phyloP scores from a whole-genome alignment of 2,888 invertebrate species.

The Andricus quercusramuli region DNA sequence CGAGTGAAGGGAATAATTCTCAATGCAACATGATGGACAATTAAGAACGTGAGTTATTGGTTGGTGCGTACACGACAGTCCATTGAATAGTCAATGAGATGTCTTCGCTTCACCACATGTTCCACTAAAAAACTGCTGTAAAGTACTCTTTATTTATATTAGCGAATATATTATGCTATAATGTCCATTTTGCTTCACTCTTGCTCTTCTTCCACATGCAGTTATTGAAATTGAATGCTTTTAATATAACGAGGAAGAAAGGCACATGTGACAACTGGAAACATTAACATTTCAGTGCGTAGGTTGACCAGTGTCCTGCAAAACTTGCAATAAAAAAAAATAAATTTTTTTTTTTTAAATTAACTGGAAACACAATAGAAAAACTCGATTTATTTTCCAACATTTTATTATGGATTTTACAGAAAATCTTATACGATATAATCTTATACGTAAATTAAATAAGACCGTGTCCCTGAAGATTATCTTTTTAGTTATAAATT shows the following conservation, averaged over 20 bases:
- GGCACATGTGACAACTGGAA: background rate
- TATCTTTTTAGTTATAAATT: too few relatives aligned
- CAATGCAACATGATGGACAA: slow-evolving; percentile 53
- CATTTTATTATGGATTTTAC: too few relatives aligned
- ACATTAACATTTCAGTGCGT: background rate
- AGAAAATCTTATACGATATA: too few relatives aligned
- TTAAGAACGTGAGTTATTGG: slow-evolving; percentile 56
- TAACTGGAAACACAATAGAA: too few relatives aligned
- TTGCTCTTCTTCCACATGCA: background rate
- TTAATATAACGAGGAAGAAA: background rate
- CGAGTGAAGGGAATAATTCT: slow-evolving; percentile 50
- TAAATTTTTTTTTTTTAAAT: too few relatives aligned
- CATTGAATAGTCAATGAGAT: slow-evolving; percentile 55
- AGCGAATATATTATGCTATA: slow-evolving; percentile 29
- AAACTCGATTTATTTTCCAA: too few relatives aligned
- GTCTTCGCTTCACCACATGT: slow-evolving; percentile 38
- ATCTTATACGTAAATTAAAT: too few relatives aligned
- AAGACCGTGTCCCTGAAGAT: too few relatives aligned
- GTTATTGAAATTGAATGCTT: background rate
- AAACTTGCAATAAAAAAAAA: too few relatives aligned
- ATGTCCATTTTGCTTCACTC: slow-evolving; percentile 19
- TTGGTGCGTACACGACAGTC: slow-evolving; percentile 53
- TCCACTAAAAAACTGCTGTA: slow-evolving; percentile 30
- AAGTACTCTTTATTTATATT: slow-evolving; percentile 40
- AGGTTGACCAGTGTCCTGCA: background rate